Evolutionary conservation across 2,797 vertebrate species (phyloP).

Genomic region (Sebastolobus altivelis): DNA sequence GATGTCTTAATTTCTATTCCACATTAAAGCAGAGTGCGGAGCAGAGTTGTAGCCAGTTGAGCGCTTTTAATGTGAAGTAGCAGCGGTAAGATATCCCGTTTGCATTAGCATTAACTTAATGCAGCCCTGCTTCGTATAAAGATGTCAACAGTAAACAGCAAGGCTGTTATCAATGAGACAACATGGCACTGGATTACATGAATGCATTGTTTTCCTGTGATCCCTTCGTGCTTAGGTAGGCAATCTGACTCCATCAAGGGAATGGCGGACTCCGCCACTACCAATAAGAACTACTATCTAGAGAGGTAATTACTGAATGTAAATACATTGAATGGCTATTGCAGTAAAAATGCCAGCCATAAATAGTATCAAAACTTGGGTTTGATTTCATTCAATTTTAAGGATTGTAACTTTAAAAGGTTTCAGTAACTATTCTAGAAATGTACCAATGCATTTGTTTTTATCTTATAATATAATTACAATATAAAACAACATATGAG

Average conservation of each 20-base stretch:
- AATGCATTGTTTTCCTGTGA: not conserved
- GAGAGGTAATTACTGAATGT: not conserved
- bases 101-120: not conserved
- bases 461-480: not conserved
- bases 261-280: not conserved
- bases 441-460: not conserved
- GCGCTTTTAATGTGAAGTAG: not conserved
- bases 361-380: not conserved
- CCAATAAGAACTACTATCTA: not conserved
- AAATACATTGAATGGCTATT: not conserved
- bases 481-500: not conserved
- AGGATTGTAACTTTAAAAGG: not conserved
- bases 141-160: not conserved
- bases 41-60: not conserved
- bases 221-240: not conserved
- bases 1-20: too few relatives aligned
- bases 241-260: not conserved
- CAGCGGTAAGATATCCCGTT: not conserved
- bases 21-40: too few relatives aligned
- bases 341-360: not conserved
- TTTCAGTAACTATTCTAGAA: not conserved
- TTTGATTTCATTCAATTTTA: not conserved
- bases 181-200: not conserved
- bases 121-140: not conserved
- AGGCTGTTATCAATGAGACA: not conserved